phyloP scores from a whole-genome alignment of 1,140 invertebrate genomes.

The Drosophila pseudoobscura region DNA sequence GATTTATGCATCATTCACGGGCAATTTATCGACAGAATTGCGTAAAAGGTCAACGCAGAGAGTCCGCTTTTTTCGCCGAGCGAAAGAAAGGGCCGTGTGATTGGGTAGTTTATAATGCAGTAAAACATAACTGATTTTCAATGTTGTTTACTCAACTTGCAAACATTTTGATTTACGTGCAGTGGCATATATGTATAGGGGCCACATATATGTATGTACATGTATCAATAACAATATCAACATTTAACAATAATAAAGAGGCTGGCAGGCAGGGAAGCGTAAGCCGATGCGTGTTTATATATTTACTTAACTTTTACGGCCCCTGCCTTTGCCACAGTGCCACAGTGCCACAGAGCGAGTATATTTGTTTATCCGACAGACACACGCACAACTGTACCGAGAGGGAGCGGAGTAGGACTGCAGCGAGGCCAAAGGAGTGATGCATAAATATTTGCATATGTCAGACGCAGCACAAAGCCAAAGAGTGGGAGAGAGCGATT shows the following conservation, averaged over 20 bases:
- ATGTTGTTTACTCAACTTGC: conserved; percentile 72
- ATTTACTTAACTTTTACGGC: conserved; percentile 58
- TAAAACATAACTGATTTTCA: conserved; percentile 69
- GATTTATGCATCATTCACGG: conserved; percentile 75
- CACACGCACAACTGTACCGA: conserved; percentile 18
- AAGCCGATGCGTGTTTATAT: conserved; percentile 63
- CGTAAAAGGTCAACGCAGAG: conserved; percentile 9
- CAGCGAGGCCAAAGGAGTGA: conserved; percentile 30
- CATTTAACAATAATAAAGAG: conserved; percentile 61
- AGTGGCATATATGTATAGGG: neutral
- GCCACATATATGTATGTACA: conserved; percentile 1
- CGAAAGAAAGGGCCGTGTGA: neutral
- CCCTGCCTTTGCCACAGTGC: conserved; percentile 25
- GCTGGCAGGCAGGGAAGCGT: conserved; percentile 61
- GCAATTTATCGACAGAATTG: conserved; percentile 62
- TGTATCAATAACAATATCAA: conserved; percentile 70
- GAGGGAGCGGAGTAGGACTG: neutral
- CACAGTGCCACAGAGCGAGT: conserved; percentile 8
- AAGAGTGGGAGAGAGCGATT: conserved; percentile 13
- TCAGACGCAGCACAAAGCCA: conserved; percentile 58
- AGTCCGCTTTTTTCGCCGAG: neutral
- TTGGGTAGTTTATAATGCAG: conserved; percentile 52
- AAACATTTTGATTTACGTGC: conserved; percentile 59
- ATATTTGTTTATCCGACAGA: conserved; percentile 34
- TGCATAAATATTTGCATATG: conserved; percentile 63